These are phyloP conservation scores for Pseudochaenichthys georgianus DNA, from an alignment of 2,797 vertebrate species.

Conservation along the genomic window DNA sequence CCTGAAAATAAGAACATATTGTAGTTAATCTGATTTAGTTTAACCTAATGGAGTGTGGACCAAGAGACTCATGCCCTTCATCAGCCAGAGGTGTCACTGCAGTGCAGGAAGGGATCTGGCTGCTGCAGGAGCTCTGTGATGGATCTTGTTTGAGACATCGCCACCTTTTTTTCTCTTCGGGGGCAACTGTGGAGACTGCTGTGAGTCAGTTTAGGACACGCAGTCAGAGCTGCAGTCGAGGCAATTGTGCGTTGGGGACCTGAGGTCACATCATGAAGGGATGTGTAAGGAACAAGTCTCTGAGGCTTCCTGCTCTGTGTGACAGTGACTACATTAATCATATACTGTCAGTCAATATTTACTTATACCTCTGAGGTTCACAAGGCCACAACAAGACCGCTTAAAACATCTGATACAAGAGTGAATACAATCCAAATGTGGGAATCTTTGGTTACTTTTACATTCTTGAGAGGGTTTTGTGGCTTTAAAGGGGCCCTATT, in stretches of 20 bases:
- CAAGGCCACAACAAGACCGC: neutral
- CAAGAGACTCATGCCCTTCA: conserved; percentile 29
- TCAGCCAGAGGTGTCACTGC: conserved; percentile 54
- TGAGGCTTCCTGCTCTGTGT: neutral
- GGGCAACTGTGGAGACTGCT: conserved; percentile 5
- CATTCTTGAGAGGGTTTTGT: too few species aligned
- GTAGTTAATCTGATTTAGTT: conserved; percentile 54
- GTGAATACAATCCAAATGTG: too few species aligned
- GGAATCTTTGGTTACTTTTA: too few species aligned
- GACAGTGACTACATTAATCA: neutral
- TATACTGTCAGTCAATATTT: neutral
- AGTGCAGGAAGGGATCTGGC: conserved; percentile 29
- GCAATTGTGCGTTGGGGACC: neutral
- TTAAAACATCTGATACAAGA: neutral
- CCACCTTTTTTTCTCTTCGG: conserved; percentile 1
- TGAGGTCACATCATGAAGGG: neutral
- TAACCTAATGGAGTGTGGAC: conserved; percentile 42
- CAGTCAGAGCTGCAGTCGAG: conserved; percentile 5
- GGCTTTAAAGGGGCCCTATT: too few species aligned
- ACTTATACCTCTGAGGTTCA: conserved; percentile 1
- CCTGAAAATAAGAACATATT: conserved; percentile 34
- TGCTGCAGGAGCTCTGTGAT: conserved; percentile 33
- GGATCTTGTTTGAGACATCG: conserved; percentile 43
- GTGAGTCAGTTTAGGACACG: conserved; percentile 31
- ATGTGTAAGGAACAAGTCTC: neutral